Percentiles rank a stretch among this genome's conserved stretches.
These are phyloP conservation scores for Agapornis roseicollis DNA, from an alignment of 2,113 vertebrate species.

Conservation along the genomic window DNA sequence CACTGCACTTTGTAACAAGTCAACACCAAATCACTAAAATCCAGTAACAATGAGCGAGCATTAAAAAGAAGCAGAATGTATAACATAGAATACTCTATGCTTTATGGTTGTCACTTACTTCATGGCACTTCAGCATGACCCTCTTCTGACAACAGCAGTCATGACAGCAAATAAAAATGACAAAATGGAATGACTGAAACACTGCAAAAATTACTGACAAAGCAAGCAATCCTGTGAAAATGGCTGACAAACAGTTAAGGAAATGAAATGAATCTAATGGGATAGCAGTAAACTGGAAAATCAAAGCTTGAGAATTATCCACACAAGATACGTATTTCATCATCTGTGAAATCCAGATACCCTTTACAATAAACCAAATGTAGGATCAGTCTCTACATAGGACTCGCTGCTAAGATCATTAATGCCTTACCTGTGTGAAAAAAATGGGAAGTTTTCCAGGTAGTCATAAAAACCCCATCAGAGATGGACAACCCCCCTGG, in stretches of 20 bases:
- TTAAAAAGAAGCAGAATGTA: constrained; percentile 47
- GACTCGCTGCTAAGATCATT: not conserved
- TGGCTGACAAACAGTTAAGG: not conserved
- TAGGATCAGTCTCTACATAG: not conserved
- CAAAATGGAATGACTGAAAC: constrained; percentile 71
- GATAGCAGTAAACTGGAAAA: not conserved
- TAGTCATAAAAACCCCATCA: not conserved
- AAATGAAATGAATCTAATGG: not conserved
- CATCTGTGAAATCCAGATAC: not conserved
- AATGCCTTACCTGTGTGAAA: constrained; percentile 11
- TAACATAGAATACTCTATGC: not conserved
- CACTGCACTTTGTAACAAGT: not conserved
- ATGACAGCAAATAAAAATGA: constrained; percentile 73
- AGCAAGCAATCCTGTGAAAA: constrained; percentile 27
- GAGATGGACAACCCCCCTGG: not conserved
- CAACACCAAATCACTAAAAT: not conserved
- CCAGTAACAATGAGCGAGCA: not conserved
- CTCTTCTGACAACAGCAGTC: constrained; percentile 75
- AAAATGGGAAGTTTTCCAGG: not conserved
- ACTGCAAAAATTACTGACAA: constrained; percentile 29
- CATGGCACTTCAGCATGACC: constrained; percentile 65
- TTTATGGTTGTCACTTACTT: constrained; percentile 67
- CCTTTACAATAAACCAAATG: not conserved
- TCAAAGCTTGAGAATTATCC: not conserved
- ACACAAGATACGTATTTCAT: not conserved